A percentile compares a stretch with the other conserved stretches of the same genome.
Evolutionary conservation across 2,888 invertebrate genomes (phyloP).

Genomic region (Unio delphinus): DNA sequence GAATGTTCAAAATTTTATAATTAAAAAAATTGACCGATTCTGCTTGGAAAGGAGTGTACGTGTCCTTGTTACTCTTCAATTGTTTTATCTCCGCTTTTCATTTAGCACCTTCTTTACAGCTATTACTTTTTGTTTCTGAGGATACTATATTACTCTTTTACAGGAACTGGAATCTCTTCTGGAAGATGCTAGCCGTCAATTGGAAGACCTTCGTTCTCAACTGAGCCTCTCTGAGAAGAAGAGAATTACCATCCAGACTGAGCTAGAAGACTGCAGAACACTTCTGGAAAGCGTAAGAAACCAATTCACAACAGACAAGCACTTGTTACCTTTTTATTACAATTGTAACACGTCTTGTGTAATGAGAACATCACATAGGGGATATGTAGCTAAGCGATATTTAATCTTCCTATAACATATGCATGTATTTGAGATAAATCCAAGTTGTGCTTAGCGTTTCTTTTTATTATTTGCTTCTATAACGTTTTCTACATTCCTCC

Average conservation of each 20-base stretch:
- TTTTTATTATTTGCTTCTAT: neutral
- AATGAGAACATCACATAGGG: too few species aligned
- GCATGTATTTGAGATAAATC: neutral
- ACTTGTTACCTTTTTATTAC: too few species aligned
- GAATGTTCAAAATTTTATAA: too few species aligned
- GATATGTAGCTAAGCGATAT: neutral
- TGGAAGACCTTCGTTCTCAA: slow-evolving; percentile 66
- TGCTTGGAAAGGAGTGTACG: too few species aligned
- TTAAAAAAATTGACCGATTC: too few species aligned
- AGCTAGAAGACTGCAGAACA: slow-evolving; percentile 88
- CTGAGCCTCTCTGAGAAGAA: slow-evolving; percentile 68
- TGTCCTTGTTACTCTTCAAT: too few species aligned
- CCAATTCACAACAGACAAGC: too few species aligned
- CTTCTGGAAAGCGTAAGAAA: slow-evolving; percentile 72
- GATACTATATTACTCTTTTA: slow-evolving; percentile 5
- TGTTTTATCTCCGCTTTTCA: too few species aligned
- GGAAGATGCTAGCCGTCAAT: slow-evolving; percentile 67
- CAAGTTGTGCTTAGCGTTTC: neutral
- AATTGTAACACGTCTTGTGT: too few species aligned
- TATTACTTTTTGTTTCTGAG: too few species aligned
- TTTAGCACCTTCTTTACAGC: too few species aligned
- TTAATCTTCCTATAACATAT: neutral
- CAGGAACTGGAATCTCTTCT: slow-evolving; percentile 69
- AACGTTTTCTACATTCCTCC: neutral
- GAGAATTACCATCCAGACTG: slow-evolving; percentile 83